Base-by-base conservation (phyloP, 2,113 vertebrate species). In the Orientallactaga bullata region DNA sequence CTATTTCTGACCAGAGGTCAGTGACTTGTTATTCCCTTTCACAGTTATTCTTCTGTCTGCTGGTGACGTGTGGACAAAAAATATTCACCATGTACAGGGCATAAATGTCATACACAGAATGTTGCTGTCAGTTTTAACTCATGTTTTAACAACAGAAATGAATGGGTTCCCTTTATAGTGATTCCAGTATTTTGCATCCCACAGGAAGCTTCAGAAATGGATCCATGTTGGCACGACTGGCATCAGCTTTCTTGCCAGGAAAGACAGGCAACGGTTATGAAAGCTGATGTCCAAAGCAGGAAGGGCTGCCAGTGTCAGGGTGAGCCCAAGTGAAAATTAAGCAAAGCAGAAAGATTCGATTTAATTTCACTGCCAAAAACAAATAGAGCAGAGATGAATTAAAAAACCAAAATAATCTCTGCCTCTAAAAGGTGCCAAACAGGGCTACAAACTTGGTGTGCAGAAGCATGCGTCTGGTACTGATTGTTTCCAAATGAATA, bases 1-100 rank as follows among this genome's bases (percentile, higher is more conserved):
- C 93, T 97, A 96, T 95, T 96, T 93, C 96, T 97, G 96, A 96
- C 89, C 90, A 51, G 35, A 94, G 89, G 96, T 96, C 97, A 98
- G 97, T 92, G 85, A 97, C 93, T 94, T 96, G 89, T 94, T 98
- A 92, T 96, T 96, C 84, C 73, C 93, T 96, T 97, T 96, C 92
- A 90, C 60, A 97, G 92, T 95, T 95, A 96, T 92, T 93, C 73
- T 97, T 97, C 95, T 97, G 95, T 95, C 61, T 89, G 96, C 92
- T 95, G 94, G 94, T 96, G 95, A 94, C 95, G 72, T 88, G 69
- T 89, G 51, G 78, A 91, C 90, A 97, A 97, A 95, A 97, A 95
- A 97, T 90, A 85, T 95, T 88, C 97, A 76, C 85, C 95, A 96
- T 60, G 90, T 74, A 94, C 4, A 97, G 61, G 47, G 74, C 88